These are phyloP conservation scores for Rhinopithecus roxellana DNA, from an alignment of 2,113 vertebrate genomes.

Conservation along the genomic window DNA sequence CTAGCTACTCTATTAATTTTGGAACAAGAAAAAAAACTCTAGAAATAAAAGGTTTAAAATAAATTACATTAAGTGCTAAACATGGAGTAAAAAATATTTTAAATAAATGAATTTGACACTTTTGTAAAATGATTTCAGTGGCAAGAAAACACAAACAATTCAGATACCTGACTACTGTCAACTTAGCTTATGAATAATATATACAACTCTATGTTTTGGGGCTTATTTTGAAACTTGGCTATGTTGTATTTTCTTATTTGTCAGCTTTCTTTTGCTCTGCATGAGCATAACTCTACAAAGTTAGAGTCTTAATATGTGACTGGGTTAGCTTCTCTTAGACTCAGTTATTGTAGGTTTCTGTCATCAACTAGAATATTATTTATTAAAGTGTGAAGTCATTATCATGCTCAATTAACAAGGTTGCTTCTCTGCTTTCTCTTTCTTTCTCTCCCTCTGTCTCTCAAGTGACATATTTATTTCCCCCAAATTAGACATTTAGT, in stretches of 20 bases:
- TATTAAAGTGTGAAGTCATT: neutral
- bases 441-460: neutral
- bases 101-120: neutral
- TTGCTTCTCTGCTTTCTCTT: neutral
- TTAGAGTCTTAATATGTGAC: neutral
- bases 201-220: neutral
- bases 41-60: neutral
- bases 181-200: neutral
- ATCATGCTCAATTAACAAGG: neutral
- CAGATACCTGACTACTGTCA: neutral
- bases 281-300: neutral
- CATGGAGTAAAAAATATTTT: neutral
- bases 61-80: neutral
- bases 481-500: neutral
- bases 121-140: neutral
- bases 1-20: conserved; percentile 4
- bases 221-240: neutral
- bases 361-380: neutral
- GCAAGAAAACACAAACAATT: neutral
- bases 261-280: neutral
- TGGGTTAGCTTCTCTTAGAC: neutral
- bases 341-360: neutral
- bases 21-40: neutral
- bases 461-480: neutral
- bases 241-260: neutral